Base-by-base conservation (phyloP, 2,113 vertebrate genomes). In the Platycercus adscitus region DNA sequence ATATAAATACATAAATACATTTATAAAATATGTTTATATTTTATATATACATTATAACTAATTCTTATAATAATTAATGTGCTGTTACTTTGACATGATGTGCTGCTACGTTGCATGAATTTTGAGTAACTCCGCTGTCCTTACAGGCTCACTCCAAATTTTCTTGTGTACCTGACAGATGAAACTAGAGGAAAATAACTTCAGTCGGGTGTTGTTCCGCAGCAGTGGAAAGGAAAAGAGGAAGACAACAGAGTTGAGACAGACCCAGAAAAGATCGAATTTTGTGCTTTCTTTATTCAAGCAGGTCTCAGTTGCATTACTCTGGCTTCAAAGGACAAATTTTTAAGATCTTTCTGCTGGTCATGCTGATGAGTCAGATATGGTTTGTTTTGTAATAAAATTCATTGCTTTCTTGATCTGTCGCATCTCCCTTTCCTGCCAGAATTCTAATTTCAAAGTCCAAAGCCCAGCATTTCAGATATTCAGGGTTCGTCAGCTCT, bases 291-390 rank as follows among this genome's bases (percentile, higher is more conserved):
- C 35, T 85, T 81, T 46, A 37, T 49, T 83, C 26, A 50, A 78
- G 35, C 46, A 58, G 18, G 58, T 92, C 25, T 87, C 47, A 18
- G 29, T 55, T 77, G 55, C 12, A 4, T 33, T 76, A 52, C n/a
- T 33, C 44, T 72, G 78, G 21, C 31, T 81, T 82, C 53, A 82
- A 85, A 91, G 66, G 89, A 91, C 69, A 80, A 23, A 44, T 91
- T 87, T 72, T 64, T 91, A 71, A 81, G 72, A 71, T 85, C 56
- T 73, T 91, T 76, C 70, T 91, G 52, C 43, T 78, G 46, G 56
- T 95, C 24, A 29, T 72, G 47, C 35, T 73, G 70, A 77, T 91
- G 89, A 96, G 33, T 91, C 89, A 95, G 81, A 85, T 64, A 37
- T 2, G 12, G 80, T 81, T 93, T 94, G 76, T 61, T 92, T 87